Base-by-base conservation (phyloP, 2,888 invertebrate genomes). In the Fabriciana adippe region DNA sequence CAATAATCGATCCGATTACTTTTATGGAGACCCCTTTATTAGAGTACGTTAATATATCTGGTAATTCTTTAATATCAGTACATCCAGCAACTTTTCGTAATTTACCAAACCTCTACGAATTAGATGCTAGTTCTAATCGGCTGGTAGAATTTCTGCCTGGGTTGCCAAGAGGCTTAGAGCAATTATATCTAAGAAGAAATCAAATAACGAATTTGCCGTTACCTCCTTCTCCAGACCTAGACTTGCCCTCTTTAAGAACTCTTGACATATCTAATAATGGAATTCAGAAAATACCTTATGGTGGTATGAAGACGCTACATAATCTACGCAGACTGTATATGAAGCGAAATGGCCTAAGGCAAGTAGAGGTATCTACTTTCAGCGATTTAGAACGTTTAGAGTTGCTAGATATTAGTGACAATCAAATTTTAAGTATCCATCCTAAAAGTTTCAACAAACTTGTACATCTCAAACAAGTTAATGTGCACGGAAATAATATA, bases 31-130 rank as follows among this genome's bases (percentile, higher is more conserved):
- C 95, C 1, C 94, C 96, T 0, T 92, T 95, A 63, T 82, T 97
- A 65, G 97, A 97, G 83, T 95, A 96, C 68, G 89, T 97, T 2
- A 97, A 97, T 83, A 92, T 97, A 63, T 97, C 97, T 0, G 92
- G 94, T 16, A 98, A 98, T 80, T 94, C 94, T 16, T 84, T 98
- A 26, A 92, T 94, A 11, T 92, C 94, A 0, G 83, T 97, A 66
- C 97, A 96, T 85, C 95, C 96, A 2, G 94, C 95, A 26, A 97
- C 97, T 0, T 96, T 98, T 76, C 92, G 95, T 68, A 96, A 96
- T 77, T 85, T 97, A 64, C 93, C 94, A 60, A 95, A 95, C 72
- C 91, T 98, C 0, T 97, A 96, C 75, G 97, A 97, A 84, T 87
- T 97, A 35, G 97, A 97, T 81, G 93, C 95, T 0, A 96, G 96